Base-by-base conservation (phyloP, 2,113 vertebrate species). In the Rhodinocichla rosea region DNA sequence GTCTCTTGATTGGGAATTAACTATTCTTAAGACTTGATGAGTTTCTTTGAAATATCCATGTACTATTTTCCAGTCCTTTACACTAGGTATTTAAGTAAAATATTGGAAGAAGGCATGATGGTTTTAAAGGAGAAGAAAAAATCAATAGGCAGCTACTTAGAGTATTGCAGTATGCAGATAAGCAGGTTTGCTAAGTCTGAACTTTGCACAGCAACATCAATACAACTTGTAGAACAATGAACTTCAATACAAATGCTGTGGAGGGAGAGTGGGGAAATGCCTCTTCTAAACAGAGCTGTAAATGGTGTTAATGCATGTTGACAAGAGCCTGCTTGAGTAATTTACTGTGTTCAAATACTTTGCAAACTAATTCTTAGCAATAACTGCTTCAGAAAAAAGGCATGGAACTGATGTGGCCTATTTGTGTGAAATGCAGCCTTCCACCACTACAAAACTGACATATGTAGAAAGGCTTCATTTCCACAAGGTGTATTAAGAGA, bases 91-190 rank as follows among this genome's bases (percentile, higher is more conserved):
- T 83, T 64, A 62, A 83, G 67, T 63, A 87, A 93, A 94, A 76
- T 56, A 75, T 24, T 78, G 42, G n/a, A 92, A 91, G 78, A 91
- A 84, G 39, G 24, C 83, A 74, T 45, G 45, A 64, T 39, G 67
- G 64, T 50, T 95, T 94, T 89, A 89, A 89, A 96, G 65, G 50
- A 81, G 81, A 95, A 95, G 76, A 33, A 73, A 92, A 97, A 97
- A 96, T 97, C 96, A 97, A 95, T 97, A 92, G 49, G 70, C 76
- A 89, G 79, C 89, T 96, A 95, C 96, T 97, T 92, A 92, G 52
- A 76, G 71, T 71, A 83, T 87, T 90, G 90, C 80, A 79, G 75
- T 81, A 92, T 96, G 95, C 95, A 97, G 95, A 97, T 95, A 87
- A 89, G 77, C 93, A 88, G 86, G 69, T 80, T 89, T 90, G 79